phyloP scores from a whole-genome alignment of 2,888 invertebrate species.

The Troilus luridus region DNA sequence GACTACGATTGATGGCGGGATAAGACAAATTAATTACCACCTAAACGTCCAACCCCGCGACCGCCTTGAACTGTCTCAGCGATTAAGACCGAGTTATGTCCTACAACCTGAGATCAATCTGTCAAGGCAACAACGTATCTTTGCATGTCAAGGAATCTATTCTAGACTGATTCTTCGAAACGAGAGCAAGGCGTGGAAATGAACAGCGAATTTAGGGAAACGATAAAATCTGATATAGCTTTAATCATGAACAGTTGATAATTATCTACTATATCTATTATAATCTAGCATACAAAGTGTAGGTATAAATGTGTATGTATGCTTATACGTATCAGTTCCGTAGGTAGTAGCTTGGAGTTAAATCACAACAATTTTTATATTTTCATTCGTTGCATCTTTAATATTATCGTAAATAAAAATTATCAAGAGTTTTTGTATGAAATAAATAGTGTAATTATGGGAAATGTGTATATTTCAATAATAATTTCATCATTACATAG shows the following conservation, averaged over 20 bases:
- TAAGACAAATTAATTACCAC: not conserved
- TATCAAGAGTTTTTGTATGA: too few species aligned
- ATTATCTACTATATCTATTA: not conserved
- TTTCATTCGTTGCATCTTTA: too few species aligned
- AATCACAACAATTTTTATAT: too few species aligned
- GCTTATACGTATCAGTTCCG: too few species aligned
- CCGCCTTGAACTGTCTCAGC: not conserved
- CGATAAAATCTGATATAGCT: too few species aligned
- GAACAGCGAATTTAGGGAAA: not conserved
- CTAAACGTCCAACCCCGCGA: not conserved
- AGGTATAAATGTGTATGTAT: too few species aligned
- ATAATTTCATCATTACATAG: too few species aligned
- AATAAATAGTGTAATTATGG: too few species aligned
- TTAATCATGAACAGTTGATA: not conserved
- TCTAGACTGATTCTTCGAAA: not conserved
- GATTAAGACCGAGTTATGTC: not conserved
- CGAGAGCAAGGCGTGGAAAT: not conserved
- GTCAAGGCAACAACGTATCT: constrained; percentile 3
- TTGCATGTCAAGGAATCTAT: constrained; percentile 15
- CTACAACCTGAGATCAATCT: not conserved
- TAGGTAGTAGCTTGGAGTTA: too few species aligned
- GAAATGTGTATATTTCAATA: too few species aligned
- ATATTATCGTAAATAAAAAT: too few species aligned
- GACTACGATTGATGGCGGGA: not conserved
- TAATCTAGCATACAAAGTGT: too few species aligned